Evolutionary conservation across 2,888 invertebrate species (phyloP).

Genomic region (Falcaria lacertinaria): DNA sequence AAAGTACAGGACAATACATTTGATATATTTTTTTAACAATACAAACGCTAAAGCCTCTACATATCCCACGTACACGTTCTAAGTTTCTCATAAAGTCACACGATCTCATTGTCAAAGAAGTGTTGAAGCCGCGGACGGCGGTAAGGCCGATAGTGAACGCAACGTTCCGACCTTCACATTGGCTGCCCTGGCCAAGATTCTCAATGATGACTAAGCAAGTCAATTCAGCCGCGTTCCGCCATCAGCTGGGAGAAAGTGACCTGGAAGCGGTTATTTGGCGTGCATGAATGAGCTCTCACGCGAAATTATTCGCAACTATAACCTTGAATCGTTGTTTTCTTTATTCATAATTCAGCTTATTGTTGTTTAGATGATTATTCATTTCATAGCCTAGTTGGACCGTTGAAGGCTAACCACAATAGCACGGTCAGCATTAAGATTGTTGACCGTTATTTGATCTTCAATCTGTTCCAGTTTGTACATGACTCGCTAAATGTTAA

Average conservation of each 20-base stretch:
- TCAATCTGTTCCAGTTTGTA: background rate
- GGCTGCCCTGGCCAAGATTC: constrained; percentile 41
- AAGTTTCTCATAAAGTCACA: background rate
- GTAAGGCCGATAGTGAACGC: constrained; percentile 54
- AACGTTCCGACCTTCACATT: constrained; percentile 66
- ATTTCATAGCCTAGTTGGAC: background rate
- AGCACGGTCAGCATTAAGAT: background rate
- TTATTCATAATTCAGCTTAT: background rate
- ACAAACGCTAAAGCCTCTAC: background rate
- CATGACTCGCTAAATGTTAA: background rate
- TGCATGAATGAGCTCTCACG: background rate
- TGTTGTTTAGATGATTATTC: background rate
- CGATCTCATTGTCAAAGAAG: constrained; percentile 3
- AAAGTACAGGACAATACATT: too few species aligned
- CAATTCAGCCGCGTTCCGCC: constrained; percentile 25
- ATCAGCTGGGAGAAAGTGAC: constrained; percentile 38
- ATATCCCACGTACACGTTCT: background rate
- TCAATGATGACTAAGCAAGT: constrained; percentile 33
- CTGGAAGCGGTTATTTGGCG: constrained; percentile 10
- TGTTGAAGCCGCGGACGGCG: constrained; percentile 2
- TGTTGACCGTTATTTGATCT: background rate
- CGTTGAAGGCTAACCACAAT: background rate
- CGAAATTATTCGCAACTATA: background rate
- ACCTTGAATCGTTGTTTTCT: background rate
- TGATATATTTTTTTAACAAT: background rate